These are phyloP conservation scores for Pyrochroa serraticornis DNA, from an alignment of 2,888 invertebrate genomes.

Conservation along the genomic window DNA sequence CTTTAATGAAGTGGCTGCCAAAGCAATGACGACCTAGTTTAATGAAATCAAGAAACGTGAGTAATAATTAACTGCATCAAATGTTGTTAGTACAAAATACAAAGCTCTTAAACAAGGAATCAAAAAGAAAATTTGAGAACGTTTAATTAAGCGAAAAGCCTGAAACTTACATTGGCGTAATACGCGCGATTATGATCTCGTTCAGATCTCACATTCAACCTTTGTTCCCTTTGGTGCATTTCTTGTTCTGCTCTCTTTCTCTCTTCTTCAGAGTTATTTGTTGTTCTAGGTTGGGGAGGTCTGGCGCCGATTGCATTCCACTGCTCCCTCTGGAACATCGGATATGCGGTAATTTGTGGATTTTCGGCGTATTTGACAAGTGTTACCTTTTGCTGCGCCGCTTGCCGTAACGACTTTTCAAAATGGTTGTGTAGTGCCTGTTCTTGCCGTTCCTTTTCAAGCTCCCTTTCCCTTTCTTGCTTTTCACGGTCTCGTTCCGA, in stretches of 20 bases:
- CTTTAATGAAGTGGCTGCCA: not conserved
- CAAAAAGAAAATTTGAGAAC: no score
- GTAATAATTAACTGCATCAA: not conserved
- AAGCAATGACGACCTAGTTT: not conserved
- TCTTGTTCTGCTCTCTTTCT: conserved; percentile 54
- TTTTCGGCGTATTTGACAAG: no score
- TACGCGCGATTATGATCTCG: conserved; percentile 49
- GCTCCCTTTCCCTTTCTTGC: conserved; percentile 59
- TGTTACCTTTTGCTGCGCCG: conserved; percentile 74
- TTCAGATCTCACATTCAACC: conserved; percentile 49
- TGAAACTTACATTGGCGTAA: conserved; percentile 41
- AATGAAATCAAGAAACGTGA: not conserved
- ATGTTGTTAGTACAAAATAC: no score
- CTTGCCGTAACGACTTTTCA: conserved; percentile 80
- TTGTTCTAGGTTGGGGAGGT: conserved; percentile 59
- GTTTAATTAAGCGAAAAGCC: not conserved
- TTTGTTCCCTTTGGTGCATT: conserved; percentile 53
- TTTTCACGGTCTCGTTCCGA: conserved; percentile 54
- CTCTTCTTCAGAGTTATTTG: conserved; percentile 52
- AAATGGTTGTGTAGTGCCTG: conserved; percentile 87
- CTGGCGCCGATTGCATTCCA: conserved; percentile 65
- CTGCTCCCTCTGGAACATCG: conserved; percentile 60
- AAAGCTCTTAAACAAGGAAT: no score
- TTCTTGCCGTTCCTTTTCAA: conserved; percentile 67
- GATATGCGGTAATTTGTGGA: no score